phyloP scores from a whole-genome alignment of 2,113 vertebrate species.

The Elanus axillaris region DNA sequence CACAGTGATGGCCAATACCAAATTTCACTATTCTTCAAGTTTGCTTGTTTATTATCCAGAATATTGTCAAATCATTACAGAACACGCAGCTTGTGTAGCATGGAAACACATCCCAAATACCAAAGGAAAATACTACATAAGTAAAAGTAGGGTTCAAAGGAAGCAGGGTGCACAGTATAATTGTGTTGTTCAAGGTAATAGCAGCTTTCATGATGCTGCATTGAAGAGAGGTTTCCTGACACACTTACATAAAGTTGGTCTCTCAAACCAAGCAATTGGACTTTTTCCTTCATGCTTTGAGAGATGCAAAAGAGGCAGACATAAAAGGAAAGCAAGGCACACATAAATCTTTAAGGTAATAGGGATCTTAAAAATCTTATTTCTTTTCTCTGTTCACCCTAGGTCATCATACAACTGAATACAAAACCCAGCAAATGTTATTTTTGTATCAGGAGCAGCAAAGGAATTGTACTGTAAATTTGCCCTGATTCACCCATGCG shows the following conservation, averaged over 20 bases:
- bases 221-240: background rate
- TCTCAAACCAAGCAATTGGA: background rate
- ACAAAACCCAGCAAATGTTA: slow-evolving; percentile 66
- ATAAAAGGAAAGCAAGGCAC: background rate
- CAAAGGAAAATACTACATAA: background rate
- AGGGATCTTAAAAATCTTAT: slow-evolving; percentile 62
- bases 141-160: background rate
- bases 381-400: slow-evolving; percentile 55
- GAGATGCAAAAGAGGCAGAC: slow-evolving; percentile 31
- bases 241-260: background rate
- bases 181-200: background rate
- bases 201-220: background rate
- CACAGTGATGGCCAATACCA: background rate
- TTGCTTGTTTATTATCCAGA: background rate
- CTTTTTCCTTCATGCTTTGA: background rate
- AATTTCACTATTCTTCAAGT: background rate
- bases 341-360: slow-evolving; percentile 55
- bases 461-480: slow-evolving; percentile 71
- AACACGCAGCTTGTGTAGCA: background rate
- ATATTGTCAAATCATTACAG: background rate
- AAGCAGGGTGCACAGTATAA: background rate
- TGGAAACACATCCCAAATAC: background rate
- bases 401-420: slow-evolving; percentile 57
- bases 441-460: slow-evolving; percentile 68
- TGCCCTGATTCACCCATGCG: slow-evolving; percentile 78